Percentiles rank a stretch among this genome's conserved stretches.
Conservation (phyloP, 2,888 invertebrate species). For the Idaea dimidiata region DNA sequence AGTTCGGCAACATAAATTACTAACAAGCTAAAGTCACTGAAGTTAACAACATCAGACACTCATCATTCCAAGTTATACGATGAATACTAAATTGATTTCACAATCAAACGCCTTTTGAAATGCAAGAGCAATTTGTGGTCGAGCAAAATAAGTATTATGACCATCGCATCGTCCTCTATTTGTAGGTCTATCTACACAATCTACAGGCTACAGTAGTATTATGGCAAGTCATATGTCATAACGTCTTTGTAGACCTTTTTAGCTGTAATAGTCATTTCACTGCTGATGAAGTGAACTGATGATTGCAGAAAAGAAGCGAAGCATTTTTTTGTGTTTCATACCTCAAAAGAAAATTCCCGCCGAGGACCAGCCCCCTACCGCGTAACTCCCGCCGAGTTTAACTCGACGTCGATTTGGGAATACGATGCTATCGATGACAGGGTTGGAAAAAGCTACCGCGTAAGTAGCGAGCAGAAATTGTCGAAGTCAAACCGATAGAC, state of each 20-base stretch:
- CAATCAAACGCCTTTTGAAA: neutral
- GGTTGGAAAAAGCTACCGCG: no score
- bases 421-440: no score
- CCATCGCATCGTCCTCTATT: neutral
- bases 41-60: neutral
- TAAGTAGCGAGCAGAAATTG: no score
- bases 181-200: neutral
- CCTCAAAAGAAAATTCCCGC: neutral
- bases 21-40: neutral
- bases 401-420: no score
- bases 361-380: no score
- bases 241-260: neutral
- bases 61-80: neutral
- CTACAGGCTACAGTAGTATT: neutral
- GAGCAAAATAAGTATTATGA: neutral
- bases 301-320: neutral
- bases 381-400: no score
- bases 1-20: no score
- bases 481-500: no score
- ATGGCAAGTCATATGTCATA: neutral
- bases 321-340: neutral
- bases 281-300: neutral
- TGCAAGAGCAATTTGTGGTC: neutral
- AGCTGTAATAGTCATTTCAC: neutral
- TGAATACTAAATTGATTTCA: slow-evolving; percentile 2